Evolutionary conservation across 2,797 vertebrate species (phyloP), one percentile per base, ranked within the genome.

Genomic region (Todus mexicanus): DNA sequence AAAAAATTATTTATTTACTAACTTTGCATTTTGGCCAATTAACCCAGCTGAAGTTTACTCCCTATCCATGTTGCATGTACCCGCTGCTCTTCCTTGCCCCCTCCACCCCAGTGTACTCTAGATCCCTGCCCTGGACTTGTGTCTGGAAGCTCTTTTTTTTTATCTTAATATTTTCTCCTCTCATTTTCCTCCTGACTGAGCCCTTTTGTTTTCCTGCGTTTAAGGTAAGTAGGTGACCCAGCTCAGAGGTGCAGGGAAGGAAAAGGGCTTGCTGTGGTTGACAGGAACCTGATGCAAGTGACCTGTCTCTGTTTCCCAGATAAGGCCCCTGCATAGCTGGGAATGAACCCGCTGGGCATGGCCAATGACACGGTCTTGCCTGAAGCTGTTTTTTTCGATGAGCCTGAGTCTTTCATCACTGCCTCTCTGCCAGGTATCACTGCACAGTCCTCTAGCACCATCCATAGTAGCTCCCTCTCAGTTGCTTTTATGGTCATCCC

Each of bases 341-440:
- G 29, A 15, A 33, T 3, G 14, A 63, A 47, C 14, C 10, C 0
- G 0, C 10, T 54, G 25, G 21, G 5, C n/a, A n/a, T 1, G 1
- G 31, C 9, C 25, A 37, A 31, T 40, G 59, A 29, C 27, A 7
- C 27, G 40, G 37, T 23, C 25, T 22, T 51, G 51, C 25, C 37
- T 3, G 1, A 54, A 54, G 21, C 38, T 15, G 11, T 7, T 42
- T n/a, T 43, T 16, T 25, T 7, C 3, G 1, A 1, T 18, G 22
- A 65, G 8, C 21, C 47, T 3, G 19, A 76, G 27, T 21, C 16
- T 35, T 64, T 48, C 4, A 7, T n/a, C 33, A 7, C 38, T 40
- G n/a, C 14, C 27, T 22, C 56, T 73, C 23, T 59, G 10, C 20
- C 3, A 3, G 47, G 26, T 42, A 25, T 10, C 27, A 43, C 57